These are phyloP conservation scores for Sympetrum striolatum DNA, from an alignment of 2,888 invertebrate species.

Conservation along the genomic window DNA sequence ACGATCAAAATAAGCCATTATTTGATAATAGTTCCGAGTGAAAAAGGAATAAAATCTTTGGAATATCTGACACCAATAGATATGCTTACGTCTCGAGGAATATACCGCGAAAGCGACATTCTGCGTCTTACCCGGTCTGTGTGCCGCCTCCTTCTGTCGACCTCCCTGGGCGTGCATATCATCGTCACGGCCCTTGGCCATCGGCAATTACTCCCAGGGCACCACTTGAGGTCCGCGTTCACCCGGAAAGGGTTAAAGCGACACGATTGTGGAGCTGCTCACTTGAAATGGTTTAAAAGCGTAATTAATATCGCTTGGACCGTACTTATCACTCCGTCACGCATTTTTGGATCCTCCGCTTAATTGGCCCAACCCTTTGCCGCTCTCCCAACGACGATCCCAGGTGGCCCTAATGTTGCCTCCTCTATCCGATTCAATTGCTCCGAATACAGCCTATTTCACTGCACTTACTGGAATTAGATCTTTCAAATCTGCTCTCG, in stretches of 20 bases:
- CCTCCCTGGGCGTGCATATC: background rate
- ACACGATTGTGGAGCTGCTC: background rate
- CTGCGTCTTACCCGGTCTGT: no score
- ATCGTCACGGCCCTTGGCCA: background rate
- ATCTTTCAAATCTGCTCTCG: no score
- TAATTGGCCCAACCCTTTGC: background rate
- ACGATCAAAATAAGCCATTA: no score
- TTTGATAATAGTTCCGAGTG: no score
- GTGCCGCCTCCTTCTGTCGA: background rate
- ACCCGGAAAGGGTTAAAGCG: conserved; percentile 10
- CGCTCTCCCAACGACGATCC: background rate
- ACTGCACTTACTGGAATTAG: no score
- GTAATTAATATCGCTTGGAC: background rate
- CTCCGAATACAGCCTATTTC: no score
- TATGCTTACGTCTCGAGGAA: no score
- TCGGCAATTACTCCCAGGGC: background rate
- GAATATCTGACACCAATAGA: no score
- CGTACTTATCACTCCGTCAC: background rate
- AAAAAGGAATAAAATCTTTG: no score
- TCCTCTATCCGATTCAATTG: no score
- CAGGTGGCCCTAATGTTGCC: background rate
- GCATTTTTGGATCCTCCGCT: background rate
- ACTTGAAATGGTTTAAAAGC: background rate
- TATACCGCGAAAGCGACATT: no score
- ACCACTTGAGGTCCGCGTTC: background rate